Base-by-base conservation (phyloP, 2,113 vertebrate genomes). In the Cynocephalus volans region DNA sequence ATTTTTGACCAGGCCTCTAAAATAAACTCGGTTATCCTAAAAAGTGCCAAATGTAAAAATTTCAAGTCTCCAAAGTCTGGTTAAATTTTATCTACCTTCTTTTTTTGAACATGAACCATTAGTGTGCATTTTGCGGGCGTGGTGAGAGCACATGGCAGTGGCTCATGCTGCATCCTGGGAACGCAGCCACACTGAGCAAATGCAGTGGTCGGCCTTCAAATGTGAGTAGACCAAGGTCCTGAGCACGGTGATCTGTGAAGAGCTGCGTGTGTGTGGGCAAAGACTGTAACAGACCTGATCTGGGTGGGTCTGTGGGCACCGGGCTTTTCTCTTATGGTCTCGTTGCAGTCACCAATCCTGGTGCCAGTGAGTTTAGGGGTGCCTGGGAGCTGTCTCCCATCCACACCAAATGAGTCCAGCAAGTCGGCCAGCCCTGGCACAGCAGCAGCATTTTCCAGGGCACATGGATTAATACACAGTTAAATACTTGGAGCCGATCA, bases 181-280 rank as follows among this genome's bases (percentile, higher is more conserved):
- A 31, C 9, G 4, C 6, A 33, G n/a, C 23, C 4, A 17, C 5
- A 8, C 3, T 9, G 26, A 58, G 72, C 24, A 26, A 28, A 65
- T 0, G 0, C 79, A 13, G 18, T 5, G 21, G 50, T 3, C 2
- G 17, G 0, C 28, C 48, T 23, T 73, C 50, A 0, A 6, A 19
- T 45, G 12, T 1, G 3, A 26, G 41, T 3, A 21, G 50, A 23
- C n/a, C 26, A 24, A 0, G 15, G 23, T 84, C 54, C 28, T 5
- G 1, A 17, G 23, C 0, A 14, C 33, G 15, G 0, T 1, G 0
- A 13, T 2, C 9, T 3, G 1, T 4, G 41, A 24, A 24, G n/a
- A 50, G 10, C 14, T 24, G 4, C 0, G 12, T 0, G 0, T 0
- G 6, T 11, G 12, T 5, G 1, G 6, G 23, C 4, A 45, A 17